These are phyloP conservation scores for Strigamia maritima DNA, from an alignment of 2,888 invertebrate species.

Conservation along the genomic window DNA sequence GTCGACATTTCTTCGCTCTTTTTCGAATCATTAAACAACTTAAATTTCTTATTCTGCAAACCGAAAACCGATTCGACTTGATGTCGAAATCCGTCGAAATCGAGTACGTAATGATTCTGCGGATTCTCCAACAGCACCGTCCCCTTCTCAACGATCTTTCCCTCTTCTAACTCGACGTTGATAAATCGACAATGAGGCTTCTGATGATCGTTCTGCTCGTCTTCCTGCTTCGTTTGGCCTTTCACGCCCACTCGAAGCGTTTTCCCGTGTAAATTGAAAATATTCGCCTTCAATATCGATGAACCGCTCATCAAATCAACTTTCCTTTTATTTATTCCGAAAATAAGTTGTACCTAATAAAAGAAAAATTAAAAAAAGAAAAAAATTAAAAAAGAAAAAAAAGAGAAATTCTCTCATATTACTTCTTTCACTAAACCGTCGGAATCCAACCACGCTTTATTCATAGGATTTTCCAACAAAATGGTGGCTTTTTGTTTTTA, in stretches of 20 bases:
- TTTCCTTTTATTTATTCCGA: neutral
- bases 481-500: neutral
- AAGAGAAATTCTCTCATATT: neutral
- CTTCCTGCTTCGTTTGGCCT: neutral
- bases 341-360: neutral
- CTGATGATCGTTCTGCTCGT: neutral
- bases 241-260: neutral
- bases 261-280: neutral
- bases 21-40: neutral
- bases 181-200: neutral
- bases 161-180: neutral
- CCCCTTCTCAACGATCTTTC: neutral
- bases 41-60: neutral
- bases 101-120: neutral
- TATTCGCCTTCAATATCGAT: neutral
- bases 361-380: neutral
- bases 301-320: neutral
- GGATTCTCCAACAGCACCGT: constrained; percentile 24
- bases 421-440: constrained; percentile 12
- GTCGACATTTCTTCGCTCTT: neutral
- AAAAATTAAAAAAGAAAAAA: neutral
- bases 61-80: constrained; percentile 2
- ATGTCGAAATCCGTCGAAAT: neutral
- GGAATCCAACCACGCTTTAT: neutral
- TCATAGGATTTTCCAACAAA: constrained; percentile 16